phyloP scores from a whole-genome alignment of 2,888 invertebrate genomes.

The Listrodromus nycthemerus region DNA sequence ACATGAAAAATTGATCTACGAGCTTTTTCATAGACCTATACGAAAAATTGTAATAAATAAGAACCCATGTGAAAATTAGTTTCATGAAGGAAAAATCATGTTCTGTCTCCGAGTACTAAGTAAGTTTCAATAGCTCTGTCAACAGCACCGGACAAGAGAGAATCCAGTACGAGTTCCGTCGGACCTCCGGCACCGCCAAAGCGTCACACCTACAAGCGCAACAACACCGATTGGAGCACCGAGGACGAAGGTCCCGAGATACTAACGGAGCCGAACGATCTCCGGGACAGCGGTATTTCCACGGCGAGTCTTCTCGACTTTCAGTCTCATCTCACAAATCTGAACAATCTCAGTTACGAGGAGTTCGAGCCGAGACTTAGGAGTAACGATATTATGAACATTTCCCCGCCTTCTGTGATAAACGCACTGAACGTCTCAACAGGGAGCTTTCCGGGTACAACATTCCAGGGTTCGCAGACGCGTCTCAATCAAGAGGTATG shows the following conservation, averaged over 20 bases:
- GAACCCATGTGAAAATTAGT: too few relatives aligned
- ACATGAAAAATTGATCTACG: too few relatives aligned
- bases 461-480: conserved; percentile 79
- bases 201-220: conserved; percentile 80
- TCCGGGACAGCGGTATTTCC: conserved; percentile 86
- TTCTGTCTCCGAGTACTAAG: background rate
- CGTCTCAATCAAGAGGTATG: conserved; percentile 79
- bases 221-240: conserved; percentile 79
- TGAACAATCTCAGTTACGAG: conserved; percentile 84
- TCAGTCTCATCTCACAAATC: conserved; percentile 81
- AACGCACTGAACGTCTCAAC: conserved; percentile 79
- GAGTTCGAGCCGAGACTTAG: conserved; percentile 83
- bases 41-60: too few relatives aligned
- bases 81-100: background rate
- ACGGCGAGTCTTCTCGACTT: conserved; percentile 83
- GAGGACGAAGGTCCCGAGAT: conserved; percentile 78
- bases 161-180: conserved; percentile 83
- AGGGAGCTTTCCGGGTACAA: conserved; percentile 77
- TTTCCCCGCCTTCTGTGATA: conserved; percentile 82
- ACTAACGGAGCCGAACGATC: conserved; percentile 83
- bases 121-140: background rate
- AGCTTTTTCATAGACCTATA: too few relatives aligned
- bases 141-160: conserved; percentile 86
- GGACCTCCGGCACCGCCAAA: conserved; percentile 85
- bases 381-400: conserved; percentile 83